Evolutionary conservation across 2,113 vertebrate genomes (phyloP), one percentile per base, ranked within the genome.

Genomic region (Salvelinus sp.): DNA sequence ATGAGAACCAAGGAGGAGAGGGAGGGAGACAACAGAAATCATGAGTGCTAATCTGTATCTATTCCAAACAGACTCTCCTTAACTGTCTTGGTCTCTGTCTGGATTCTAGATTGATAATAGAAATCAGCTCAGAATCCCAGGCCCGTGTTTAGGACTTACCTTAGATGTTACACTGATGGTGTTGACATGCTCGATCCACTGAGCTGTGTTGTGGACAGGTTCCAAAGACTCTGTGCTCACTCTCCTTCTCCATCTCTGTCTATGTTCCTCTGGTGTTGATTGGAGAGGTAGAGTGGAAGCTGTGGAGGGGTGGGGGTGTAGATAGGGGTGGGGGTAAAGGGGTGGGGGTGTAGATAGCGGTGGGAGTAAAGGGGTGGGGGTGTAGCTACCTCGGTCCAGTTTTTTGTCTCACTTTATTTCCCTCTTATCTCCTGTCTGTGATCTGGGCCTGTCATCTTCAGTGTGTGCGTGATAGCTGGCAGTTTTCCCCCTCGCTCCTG

Each of bases 1-100:
- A 95, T 96, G 95, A 92, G 75, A 82, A 89, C 80, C 78, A 77
- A 74, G 84, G 82, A 87, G 47, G 65, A 73, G 77, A 75, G 72
- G 33, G 70, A 23, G 54, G 38, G 38, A 38, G 38, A 72, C 68
- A 38, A 72, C 70, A 44, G 70, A 73, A 79, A 76, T 79, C 60
- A 81, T 48, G 58, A 64, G 62, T 66, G 27, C 76, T 84, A 65
- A 77, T 78, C 77, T 75, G 62, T 63, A 47, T 67, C 54, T 76
- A 23, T 66, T 66, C 14, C 28, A 66, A 66, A 66, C 28, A 66
- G 64, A 66, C 25, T 16, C 64, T 66, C 64, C 64, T 22, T 66
- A 25, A 66, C 28, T 66, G 16, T 66, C 64, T 28, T 25, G 64
- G 64, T 28, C 16, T 63, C 16, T 63, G 12, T 12, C 60, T 18